Conservation (phyloP, 2,888 invertebrate species). For the Neoitamus cyanurus region DNA sequence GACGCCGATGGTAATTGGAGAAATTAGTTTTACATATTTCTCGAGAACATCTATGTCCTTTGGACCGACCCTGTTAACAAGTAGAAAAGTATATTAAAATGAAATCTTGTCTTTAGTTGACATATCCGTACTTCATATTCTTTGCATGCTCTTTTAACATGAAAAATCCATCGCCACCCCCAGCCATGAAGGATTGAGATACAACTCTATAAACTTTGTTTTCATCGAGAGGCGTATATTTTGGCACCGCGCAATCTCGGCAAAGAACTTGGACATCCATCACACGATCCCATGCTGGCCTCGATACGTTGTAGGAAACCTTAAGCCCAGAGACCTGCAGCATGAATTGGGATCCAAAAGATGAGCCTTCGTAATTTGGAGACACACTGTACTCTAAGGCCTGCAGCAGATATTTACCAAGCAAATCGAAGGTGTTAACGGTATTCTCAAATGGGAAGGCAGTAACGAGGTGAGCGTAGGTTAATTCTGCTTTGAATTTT, state of each 20-base stretch:
- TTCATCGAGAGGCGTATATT: slow-evolving; percentile 71
- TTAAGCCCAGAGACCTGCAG: slow-evolving; percentile 72
- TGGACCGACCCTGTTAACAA: slow-evolving; percentile 57
- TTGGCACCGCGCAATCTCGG: slow-evolving; percentile 73
- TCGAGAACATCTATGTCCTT: slow-evolving; percentile 59
- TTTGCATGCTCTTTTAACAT: slow-evolving; percentile 64
- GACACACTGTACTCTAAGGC: slow-evolving; percentile 72
- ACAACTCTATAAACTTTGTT: slow-evolving; percentile 73
- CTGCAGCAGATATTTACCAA: slow-evolving; percentile 73
- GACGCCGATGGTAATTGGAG: slow-evolving; percentile 55
- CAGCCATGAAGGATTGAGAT: slow-evolving; percentile 71
- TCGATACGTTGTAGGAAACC: slow-evolving; percentile 70
- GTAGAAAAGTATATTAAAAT: neutral
- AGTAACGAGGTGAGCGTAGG: slow-evolving; percentile 75
- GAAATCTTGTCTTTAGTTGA: neutral
- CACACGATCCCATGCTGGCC: slow-evolving; percentile 72
- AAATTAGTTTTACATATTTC: slow-evolving; percentile 56
- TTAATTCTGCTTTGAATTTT: slow-evolving; percentile 70
- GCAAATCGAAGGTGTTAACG: slow-evolving; percentile 76
- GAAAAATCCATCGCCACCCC: slow-evolving; percentile 78
- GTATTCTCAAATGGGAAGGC: slow-evolving; percentile 82
- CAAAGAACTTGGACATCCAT: slow-evolving; percentile 71
- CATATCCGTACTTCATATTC: slow-evolving; percentile 58
- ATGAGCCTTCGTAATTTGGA: slow-evolving; percentile 59
- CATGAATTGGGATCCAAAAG: slow-evolving; percentile 68